Evolutionary conservation across 2,888 invertebrate genomes (phyloP).

Genomic region (Heliconius sara): DNA sequence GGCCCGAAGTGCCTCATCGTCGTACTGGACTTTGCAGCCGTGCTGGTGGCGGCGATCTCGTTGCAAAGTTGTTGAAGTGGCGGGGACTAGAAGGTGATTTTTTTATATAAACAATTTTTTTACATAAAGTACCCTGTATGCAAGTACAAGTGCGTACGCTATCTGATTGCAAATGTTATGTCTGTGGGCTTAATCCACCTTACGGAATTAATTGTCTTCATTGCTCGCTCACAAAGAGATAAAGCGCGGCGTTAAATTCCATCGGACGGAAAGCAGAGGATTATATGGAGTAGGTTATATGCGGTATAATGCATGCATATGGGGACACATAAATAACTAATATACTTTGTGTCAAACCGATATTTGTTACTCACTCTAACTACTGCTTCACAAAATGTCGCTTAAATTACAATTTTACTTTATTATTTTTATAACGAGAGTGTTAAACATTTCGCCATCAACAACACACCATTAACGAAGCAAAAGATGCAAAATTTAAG

Average conservation of each 20-base stretch:
- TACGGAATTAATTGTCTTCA: too few species aligned
- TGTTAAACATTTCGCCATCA: conserved; percentile 1
- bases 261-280: too few species aligned
- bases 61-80: conserved; percentile 93
- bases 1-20: conserved; percentile 93
- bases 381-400: neutral
- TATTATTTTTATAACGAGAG: neutral
- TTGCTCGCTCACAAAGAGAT: too few species aligned
- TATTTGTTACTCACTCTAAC: neutral
- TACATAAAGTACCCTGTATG: neutral
- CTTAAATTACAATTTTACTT: neutral
- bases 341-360: too few species aligned
- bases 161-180: too few species aligned
- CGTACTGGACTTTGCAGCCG: conserved; percentile 93
- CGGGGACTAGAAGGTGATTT: conserved; percentile 87
- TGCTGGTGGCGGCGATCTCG: conserved; percentile 93
- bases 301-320: neutral
- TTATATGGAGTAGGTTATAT: neutral
- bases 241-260: too few species aligned
- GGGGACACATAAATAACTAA: too few species aligned
- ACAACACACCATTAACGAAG: neutral
- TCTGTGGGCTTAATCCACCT: too few species aligned
- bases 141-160: too few species aligned
- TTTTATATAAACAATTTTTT: neutral
- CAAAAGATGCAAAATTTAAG: conserved; percentile 24